Conservation (phyloP, 2,888 invertebrate species). For the Pteria penguin region DNA sequence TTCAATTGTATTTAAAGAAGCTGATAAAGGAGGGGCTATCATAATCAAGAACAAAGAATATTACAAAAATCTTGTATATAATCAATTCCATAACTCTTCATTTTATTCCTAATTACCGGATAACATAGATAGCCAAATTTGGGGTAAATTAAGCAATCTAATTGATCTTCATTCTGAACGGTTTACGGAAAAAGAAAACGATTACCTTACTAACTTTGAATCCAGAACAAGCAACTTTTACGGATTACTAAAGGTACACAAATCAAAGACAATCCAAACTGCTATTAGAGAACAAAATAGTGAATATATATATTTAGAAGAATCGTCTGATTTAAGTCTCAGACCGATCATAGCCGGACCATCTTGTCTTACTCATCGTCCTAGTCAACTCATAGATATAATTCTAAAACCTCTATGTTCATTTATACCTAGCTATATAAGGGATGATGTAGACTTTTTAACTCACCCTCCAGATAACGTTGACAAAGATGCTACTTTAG, state of each 20-base stretch:
- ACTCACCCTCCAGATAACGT: slow-evolving; percentile 4
- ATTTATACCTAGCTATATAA: slow-evolving; percentile 12
- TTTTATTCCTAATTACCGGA: slow-evolving; percentile 19
- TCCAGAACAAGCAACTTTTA: not conserved
- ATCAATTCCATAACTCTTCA: not conserved
- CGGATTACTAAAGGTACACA: not conserved
- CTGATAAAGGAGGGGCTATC: not conserved
- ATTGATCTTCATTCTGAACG: not conserved
- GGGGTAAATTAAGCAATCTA: slow-evolving; percentile 9
- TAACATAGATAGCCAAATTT: not conserved
- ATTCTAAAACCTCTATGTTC: slow-evolving; percentile 1
- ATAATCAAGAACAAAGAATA: not conserved
- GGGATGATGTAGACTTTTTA: slow-evolving; percentile 29
- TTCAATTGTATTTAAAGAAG: not conserved
- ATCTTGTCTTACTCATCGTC: not conserved
- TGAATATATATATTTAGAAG: not conserved
- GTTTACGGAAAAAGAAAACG: not conserved
- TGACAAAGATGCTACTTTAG: not conserved
- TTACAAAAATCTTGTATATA: not conserved
- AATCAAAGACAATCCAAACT: not conserved
- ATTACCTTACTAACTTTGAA: not conserved
- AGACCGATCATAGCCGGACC: slow-evolving; percentile 21
- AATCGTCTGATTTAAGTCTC: slow-evolving; percentile 6
- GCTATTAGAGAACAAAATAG: not conserved
- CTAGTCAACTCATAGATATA: not conserved